Base-by-base conservation (phyloP, 2,113 vertebrate genomes). In the Coreoperca whiteheadi region DNA sequence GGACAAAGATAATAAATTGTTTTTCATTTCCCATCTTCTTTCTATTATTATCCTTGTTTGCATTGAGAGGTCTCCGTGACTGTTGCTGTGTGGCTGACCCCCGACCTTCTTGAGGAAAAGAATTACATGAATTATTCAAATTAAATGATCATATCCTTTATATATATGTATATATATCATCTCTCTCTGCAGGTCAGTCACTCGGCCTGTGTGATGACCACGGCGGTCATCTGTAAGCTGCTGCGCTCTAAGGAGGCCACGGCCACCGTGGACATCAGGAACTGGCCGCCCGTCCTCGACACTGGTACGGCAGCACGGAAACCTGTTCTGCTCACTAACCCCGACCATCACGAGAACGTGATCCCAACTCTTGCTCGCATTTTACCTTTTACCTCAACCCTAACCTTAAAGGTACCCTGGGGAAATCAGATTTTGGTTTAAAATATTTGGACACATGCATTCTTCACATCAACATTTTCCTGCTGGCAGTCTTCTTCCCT, bases 131-230 rank as follows among this genome's bases (percentile, higher is more conserved):
- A n/a, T 15, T 21, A 34, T 25, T 6, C 39, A 4, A 39, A 1
- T 56, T 11, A 56, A 41, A 41, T 15, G 1, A 3, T 23, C 2
- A n/a, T 15, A 15, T n/a, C n/a, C n/a, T n/a, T n/a, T n/a, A n/a
- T n/a, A n/a, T n/a, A n/a, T n/a, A n/a, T n/a, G n/a, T n/a, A n/a
- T n/a, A n/a, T n/a, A n/a, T n/a, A n/a, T n/a, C n/a, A n/a, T n/a
- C n/a, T n/a, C 3, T 43, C 4, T 14, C 30, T 77, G 25, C 93
- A 99, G 98, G 98, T 99, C 90, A 99, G 98, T 73, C 97, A 98
- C 74, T 99, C 98, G 18, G 96, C 97, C 83, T 99, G 98, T 66
- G 95, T 99, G 87, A 99, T 99, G 98, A 99, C 98, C 54, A 97
- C 98, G 1, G 97, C 97, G 1, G 95, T 97, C 79, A 99, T 99